Evolutionary conservation across 2,888 invertebrate species (phyloP).

Genomic region (Fragum fragum): DNA sequence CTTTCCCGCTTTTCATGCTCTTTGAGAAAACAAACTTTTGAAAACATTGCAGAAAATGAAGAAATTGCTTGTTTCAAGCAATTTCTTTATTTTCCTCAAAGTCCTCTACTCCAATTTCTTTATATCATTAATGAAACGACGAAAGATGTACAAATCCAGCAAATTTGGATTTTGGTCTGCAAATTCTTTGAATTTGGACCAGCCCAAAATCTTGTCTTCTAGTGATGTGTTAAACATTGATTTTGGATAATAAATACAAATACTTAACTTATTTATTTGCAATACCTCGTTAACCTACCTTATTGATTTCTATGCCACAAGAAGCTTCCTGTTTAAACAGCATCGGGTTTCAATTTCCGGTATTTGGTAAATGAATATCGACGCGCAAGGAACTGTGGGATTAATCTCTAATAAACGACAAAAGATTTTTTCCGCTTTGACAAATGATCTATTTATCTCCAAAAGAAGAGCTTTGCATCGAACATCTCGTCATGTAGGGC

Average conservation of each 20-base stretch:
- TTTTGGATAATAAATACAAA: neutral
- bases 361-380: constrained; percentile 37
- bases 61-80: too few relatives aligned
- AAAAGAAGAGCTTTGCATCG: constrained; percentile 13
- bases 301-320: constrained; percentile 33
- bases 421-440: constrained; percentile 30
- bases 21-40: too few relatives aligned
- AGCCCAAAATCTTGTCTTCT: too few relatives aligned
- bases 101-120: too few relatives aligned
- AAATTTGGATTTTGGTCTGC: too few relatives aligned
- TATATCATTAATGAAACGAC: too few relatives aligned
- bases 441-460: constrained; percentile 26
- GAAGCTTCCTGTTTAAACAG: constrained; percentile 41
- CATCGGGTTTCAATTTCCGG: constrained; percentile 51
- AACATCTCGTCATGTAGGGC: neutral
- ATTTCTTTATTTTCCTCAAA: too few relatives aligned
- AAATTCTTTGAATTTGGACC: too few relatives aligned
- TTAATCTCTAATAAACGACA: constrained; percentile 38
- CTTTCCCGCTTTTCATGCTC: too few relatives aligned
- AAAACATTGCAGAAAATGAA: too few relatives aligned
- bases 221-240: too few relatives aligned
- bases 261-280: constrained; percentile 17
- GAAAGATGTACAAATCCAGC: too few relatives aligned
- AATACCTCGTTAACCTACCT: neutral
- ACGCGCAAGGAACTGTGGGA: constrained; percentile 20